Conservation (phyloP, 2,113 vertebrate genomes). For the Noctilio leporinus region DNA sequence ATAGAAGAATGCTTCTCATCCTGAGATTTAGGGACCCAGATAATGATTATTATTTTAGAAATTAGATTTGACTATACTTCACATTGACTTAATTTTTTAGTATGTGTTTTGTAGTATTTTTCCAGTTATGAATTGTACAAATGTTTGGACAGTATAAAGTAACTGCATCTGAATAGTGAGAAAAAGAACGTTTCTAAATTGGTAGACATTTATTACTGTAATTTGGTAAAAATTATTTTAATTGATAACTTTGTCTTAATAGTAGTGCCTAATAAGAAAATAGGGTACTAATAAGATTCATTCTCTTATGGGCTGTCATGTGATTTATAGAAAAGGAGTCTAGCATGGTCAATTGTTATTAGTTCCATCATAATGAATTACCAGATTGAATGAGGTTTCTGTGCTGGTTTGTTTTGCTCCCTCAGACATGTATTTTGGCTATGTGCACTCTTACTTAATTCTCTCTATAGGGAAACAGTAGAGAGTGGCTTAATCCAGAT, state of each 20-base stretch:
- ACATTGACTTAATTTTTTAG: constrained; percentile 12
- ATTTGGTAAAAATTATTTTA: not conserved
- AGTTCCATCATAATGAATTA: not conserved
- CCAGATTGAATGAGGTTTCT: not conserved
- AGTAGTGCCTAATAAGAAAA: not conserved
- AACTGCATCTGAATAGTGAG: constrained; percentile 18
- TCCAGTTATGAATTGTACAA: not conserved
- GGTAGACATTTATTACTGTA: not conserved
- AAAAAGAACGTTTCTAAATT: constrained; percentile 27
- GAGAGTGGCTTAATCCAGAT: not conserved
- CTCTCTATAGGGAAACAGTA: not conserved
- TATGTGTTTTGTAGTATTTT: not conserved
- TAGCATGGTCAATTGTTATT: not conserved
- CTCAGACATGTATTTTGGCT: not conserved
- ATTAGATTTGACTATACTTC: not conserved
- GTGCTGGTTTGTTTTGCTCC: not conserved
- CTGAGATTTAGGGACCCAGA: not conserved
- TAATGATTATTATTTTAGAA: not conserved
- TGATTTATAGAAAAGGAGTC: not conserved
- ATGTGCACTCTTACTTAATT: not conserved
- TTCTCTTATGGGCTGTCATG: not conserved
- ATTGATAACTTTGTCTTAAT: not conserved
- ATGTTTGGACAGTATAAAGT: not conserved
- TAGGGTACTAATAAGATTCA: not conserved
- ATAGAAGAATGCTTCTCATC: not conserved